Base-by-base conservation (phyloP, 2,797 vertebrate genomes). In the Nyctibius grandis region DNA sequence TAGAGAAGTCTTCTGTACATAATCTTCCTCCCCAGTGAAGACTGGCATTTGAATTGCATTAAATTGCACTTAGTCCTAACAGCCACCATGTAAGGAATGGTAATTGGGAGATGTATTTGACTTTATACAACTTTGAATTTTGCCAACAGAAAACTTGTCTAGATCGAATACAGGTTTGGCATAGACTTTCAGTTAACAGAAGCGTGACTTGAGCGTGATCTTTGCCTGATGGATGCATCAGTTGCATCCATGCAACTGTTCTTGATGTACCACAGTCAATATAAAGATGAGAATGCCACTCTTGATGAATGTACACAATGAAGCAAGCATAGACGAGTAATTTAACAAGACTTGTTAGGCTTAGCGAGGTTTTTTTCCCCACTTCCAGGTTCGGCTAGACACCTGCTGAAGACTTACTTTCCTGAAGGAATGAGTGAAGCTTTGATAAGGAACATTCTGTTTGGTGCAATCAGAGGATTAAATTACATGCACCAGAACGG, bases 381-480 rank as follows among this genome's bases (percentile, higher is more conserved):
- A 94, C 68, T 97, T 97, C 61, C 96, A 99, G 99, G 99, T 95
- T 99, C 99, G 53, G 99, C 99, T 91, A 99, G 99, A 92, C 98
- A 98, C 23, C 98, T 99, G 73, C 97, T 99, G 91, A 98, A 98
- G 96, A 98, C 98, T 14, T 98, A 99, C 93, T 99, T 99, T 97
- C 99, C 99, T 36, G 99, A 99, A 93, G 99, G 99, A 88, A 99
- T 99, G 99, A 99, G 98, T 95, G 99, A 99, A 98, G 98, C 98
- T 91, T 98, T 99, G 94, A 99, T 99, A 88, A 98, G 99, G 34
- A 99, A 99, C 92, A 98, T 99, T 96, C 98, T 99, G 47, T 98
- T 99, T 68, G 99, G 99, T 42, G 99, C 98, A 59, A 98, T 99
- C 85, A 98, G 98, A 97, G 99, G 98, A 8, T 96, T 99, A 97